Evolutionary conservation across 2,888 invertebrate genomes (phyloP).

Genomic region (Epinotia ramella): DNA sequence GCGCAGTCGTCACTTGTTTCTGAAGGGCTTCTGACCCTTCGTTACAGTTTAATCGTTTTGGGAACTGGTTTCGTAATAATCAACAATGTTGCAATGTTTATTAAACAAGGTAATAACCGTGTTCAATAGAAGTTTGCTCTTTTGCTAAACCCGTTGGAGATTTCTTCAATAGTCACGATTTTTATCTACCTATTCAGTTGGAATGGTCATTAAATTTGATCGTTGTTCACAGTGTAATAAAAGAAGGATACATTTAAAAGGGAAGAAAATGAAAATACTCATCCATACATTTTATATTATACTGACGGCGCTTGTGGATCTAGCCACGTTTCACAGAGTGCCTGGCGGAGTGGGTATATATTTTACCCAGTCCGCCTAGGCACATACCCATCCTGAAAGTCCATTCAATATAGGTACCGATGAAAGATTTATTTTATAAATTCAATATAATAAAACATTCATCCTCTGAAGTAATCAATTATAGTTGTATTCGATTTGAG

Average conservation of each 20-base stretch:
- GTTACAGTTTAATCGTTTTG: constrained; percentile 57
- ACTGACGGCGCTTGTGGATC: too few species aligned
- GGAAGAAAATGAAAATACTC: neutral
- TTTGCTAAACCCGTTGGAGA: constrained; percentile 46
- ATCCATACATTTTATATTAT: neutral
- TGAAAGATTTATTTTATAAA: too few species aligned
- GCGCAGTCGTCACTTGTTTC: constrained; percentile 65
- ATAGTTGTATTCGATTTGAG: neutral
- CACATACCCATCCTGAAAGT: too few species aligned
- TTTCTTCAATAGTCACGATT: constrained; percentile 39
- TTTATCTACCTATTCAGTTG: constrained; percentile 43
- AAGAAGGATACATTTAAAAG: constrained; percentile 15
- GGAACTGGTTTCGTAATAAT: constrained; percentile 73
- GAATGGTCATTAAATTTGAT: constrained; percentile 44
- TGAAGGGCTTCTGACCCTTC: constrained; percentile 53
- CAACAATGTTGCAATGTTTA: constrained; percentile 83
- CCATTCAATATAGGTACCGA: too few species aligned
- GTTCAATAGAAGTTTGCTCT: constrained; percentile 55
- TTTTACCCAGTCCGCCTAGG: too few species aligned
- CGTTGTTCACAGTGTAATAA: constrained; percentile 38
- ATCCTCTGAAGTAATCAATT: neutral
- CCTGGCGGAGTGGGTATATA: too few species aligned
- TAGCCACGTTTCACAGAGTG: too few species aligned
- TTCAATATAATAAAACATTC: neutral
- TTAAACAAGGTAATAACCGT: constrained; percentile 81